Conservation (phyloP, 2,113 vertebrate species). For the Hippocampus barbouri region DNA sequence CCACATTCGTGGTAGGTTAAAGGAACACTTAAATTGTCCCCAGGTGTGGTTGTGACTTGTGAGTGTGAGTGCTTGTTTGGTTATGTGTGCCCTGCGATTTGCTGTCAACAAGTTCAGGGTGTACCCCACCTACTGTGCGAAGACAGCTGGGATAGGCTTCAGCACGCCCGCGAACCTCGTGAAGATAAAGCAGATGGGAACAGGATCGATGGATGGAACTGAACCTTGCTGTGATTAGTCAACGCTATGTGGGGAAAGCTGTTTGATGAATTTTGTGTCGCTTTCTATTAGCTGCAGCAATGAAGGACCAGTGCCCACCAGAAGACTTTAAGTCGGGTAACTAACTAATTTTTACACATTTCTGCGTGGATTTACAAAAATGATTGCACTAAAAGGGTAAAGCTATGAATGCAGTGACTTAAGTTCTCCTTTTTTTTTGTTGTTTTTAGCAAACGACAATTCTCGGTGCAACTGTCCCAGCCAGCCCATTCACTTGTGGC, state of each 20-base stretch:
- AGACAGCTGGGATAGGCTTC: no score
- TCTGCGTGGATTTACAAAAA: neutral
- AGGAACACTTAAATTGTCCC: no score
- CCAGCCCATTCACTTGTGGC: constrained; percentile 94
- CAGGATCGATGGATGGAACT: neutral
- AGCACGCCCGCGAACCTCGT: no score
- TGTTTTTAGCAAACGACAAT: constrained; percentile 58
- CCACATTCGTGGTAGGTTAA: no score
- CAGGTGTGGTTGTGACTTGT: no score
- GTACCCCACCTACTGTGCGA: no score
- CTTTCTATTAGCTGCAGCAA: constrained; percentile 77
- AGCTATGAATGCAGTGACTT: neutral
- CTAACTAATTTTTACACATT: neutral
- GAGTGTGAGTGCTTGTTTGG: no score
- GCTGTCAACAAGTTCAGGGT: no score
- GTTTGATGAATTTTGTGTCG: constrained; percentile 6
- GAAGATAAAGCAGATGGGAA: no score
- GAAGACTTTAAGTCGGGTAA: constrained; percentile 75
- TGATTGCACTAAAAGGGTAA: neutral
- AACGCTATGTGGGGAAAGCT: neutral
- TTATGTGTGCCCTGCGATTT: no score
- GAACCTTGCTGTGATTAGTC: neutral
- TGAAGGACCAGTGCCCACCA: constrained; percentile 78
- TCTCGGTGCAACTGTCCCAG: constrained; percentile 80
- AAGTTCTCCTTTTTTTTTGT: neutral